Evolutionary conservation across 2,888 invertebrate genomes (phyloP).

Genomic region (Conops quadrifasciatus): DNA sequence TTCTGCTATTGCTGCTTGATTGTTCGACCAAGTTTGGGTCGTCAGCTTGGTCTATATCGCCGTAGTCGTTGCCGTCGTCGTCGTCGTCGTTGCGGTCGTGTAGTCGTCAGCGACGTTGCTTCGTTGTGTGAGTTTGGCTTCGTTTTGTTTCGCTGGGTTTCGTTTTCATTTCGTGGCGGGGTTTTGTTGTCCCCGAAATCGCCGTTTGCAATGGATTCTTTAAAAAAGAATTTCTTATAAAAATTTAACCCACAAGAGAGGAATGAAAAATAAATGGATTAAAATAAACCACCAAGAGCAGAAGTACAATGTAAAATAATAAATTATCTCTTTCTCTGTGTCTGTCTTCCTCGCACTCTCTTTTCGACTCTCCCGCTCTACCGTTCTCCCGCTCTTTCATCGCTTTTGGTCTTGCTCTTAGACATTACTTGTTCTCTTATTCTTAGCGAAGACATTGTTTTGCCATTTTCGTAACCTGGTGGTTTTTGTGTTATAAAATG

Average conservation of each 20-base stretch:
- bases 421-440: too few species aligned
- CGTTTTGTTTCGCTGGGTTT: conserved; percentile 10
- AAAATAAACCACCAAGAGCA: neutral
- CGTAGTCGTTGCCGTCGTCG: conserved; percentile 3
- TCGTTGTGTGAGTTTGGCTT: conserved; percentile 23
- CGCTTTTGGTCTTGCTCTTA: neutral
- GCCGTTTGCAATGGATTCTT: neutral
- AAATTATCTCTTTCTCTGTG: neutral
- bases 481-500: too few species aligned
- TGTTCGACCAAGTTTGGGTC: neutral
- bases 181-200: neutral
- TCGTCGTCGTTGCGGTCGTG: conserved; percentile 10
- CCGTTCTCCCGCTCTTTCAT: conserved; percentile 4
- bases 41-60: conserved; percentile 1
- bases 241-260: conserved; percentile 25
- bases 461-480: too few species aligned
- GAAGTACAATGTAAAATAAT: conserved; percentile 17
- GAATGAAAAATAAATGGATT: neutral
- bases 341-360: neutral
- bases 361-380: conserved; percentile 14
- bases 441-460: too few species aligned
- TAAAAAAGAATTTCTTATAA: conserved; percentile 31
- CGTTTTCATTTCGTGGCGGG: too few species aligned
- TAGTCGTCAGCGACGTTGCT: neutral
- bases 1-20: conserved; percentile 1